A percentile compares a stretch with the other conserved stretches of the same genome.
These are phyloP conservation scores for Andrena cerasifolii DNA, from an alignment of 1,140 invertebrate genomes.

Conservation along the genomic window DNA sequence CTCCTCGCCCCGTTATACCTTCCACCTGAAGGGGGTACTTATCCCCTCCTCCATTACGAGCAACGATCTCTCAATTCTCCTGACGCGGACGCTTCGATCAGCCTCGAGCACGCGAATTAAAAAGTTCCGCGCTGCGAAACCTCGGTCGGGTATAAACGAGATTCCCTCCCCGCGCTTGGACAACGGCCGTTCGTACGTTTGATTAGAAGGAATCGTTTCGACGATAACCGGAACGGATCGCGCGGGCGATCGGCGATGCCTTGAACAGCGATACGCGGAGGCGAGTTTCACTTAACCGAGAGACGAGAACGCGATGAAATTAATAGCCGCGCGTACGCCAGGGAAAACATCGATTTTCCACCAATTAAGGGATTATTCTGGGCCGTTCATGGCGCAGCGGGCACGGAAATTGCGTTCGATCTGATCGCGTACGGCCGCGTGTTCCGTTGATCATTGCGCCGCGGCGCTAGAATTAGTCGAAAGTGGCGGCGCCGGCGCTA, in stretches of 20 bases:
- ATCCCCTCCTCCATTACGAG: background rate
- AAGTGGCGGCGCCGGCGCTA: constrained; percentile 10
- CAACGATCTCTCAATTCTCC: constrained; percentile 37
- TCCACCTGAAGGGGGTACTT: constrained; percentile 29
- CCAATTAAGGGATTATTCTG: constrained; percentile 37
- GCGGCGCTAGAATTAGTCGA: constrained; percentile 24
- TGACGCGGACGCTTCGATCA: constrained; percentile 6
- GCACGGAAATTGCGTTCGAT: constrained; percentile 38
- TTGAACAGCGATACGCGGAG: background rate
- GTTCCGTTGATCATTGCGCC: constrained; percentile 40
- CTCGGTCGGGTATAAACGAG: background rate
- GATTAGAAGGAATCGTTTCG: no score
- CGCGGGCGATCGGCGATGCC: no score
- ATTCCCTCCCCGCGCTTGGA: background rate
- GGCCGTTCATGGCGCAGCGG: constrained; percentile 1
- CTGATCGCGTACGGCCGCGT: constrained; percentile 12
- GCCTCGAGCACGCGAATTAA: constrained; percentile 8
- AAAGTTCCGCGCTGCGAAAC: constrained; percentile 6
- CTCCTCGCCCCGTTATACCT: background rate
- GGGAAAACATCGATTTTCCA: constrained; percentile 32
- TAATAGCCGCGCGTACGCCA: background rate
- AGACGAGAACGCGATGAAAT: background rate
- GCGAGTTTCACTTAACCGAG: background rate
- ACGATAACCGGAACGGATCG: no score
- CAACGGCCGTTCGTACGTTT: background rate